Percentiles rank a stretch among this genome's conserved stretches.
Conservation (phyloP, 2,797 vertebrate species). For the Hephaestus fuliginosus region DNA sequence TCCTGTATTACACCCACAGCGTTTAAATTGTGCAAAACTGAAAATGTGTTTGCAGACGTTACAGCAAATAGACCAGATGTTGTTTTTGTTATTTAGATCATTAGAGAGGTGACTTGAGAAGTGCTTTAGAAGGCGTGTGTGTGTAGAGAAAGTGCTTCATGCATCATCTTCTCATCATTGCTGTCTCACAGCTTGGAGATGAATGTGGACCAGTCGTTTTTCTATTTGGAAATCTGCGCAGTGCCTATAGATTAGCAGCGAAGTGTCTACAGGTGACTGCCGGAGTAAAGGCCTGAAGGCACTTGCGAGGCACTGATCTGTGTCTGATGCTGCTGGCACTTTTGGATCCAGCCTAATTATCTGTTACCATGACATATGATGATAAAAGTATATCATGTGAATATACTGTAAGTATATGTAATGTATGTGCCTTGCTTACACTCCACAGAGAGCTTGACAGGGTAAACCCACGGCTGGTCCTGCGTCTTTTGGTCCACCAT, state of each 20-base stretch:
- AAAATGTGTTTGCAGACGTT: conserved; percentile 26
- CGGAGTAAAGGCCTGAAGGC: conserved; percentile 15
- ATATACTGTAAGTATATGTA: background rate
- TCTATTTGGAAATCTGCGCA: background rate
- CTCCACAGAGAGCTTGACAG: conserved; percentile 85
- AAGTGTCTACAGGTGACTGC: conserved; percentile 22
- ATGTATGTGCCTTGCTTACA: conserved; percentile 83
- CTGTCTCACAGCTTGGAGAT: background rate
- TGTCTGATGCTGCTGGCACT: background rate
- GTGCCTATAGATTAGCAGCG: background rate
- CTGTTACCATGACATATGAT: background rate
- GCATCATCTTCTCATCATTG: background rate
- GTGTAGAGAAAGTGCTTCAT: background rate
- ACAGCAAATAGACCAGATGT: conserved; percentile 34
- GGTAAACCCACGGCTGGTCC: conserved; percentile 55
- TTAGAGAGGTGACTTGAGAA: conserved; percentile 27
- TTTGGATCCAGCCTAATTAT: background rate
- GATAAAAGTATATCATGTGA: background rate
- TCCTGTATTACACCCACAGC: conserved; percentile 5
- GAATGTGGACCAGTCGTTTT: conserved; percentile 9
- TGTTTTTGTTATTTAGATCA: conserved; percentile 38
- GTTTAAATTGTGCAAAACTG: conserved; percentile 8
- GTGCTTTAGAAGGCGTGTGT: background rate
- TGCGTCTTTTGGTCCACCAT: conserved; percentile 84
- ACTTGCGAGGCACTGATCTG: conserved; percentile 1